These are phyloP conservation scores for Carcina quercana DNA, from an alignment of 2,888 invertebrate species.

Conservation along the genomic window DNA sequence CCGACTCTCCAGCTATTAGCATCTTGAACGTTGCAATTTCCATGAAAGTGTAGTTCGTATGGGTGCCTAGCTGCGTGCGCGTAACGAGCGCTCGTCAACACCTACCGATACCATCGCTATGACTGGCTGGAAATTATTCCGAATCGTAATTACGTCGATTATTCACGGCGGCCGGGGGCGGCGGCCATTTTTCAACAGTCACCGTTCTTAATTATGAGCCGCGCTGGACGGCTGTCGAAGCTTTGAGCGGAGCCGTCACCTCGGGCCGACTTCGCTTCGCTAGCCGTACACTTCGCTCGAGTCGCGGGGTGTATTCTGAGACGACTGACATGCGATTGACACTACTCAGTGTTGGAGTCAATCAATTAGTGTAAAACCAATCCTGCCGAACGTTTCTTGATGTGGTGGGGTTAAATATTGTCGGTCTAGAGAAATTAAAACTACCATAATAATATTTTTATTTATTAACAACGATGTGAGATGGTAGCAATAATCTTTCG, in stretches of 20 bases:
- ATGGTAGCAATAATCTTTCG: too few species aligned
- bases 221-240: constrained; percentile 73
- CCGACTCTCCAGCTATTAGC: too few species aligned
- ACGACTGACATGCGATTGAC: background rate
- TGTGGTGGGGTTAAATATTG: too few species aligned
- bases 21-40: constrained; percentile 50
- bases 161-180: constrained; percentile 75
- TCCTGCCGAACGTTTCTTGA: too few species aligned
- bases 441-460: too few species aligned
- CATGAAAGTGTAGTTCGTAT: constrained; percentile 29
- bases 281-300: constrained; percentile 35
- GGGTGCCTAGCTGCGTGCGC: constrained; percentile 51
- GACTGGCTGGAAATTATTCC: constrained; percentile 75
- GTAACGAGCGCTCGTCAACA: constrained; percentile 72
- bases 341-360: too few species aligned
- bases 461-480: too few species aligned
- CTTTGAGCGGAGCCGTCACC: constrained; percentile 72
- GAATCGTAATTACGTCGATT: constrained; percentile 74
- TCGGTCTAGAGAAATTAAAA: too few species aligned
- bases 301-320: constrained; percentile 18
- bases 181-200: constrained; percentile 75
- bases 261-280: constrained; percentile 55
- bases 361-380: too few species aligned
- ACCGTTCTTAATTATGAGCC: constrained; percentile 75
- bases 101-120: constrained; percentile 74